Conservation (phyloP, 2,797 vertebrate genomes). For the Clarias platycephalus region DNA sequence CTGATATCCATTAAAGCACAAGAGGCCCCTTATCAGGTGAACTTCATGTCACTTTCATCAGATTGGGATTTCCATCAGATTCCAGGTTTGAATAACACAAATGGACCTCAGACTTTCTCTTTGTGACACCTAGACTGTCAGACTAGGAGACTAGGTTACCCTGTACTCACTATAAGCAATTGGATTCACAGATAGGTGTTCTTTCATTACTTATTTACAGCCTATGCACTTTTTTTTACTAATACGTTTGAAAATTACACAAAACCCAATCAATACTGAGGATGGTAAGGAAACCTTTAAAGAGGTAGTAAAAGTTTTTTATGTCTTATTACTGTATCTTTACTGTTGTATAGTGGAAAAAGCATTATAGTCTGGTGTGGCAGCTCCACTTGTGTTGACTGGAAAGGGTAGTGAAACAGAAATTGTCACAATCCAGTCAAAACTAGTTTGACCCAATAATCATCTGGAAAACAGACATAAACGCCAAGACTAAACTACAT, state of each 20-base stretch:
- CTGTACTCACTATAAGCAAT: not conserved
- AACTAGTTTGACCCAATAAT: not conserved
- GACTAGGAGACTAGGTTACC: not conserved
- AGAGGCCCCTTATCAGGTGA: not conserved
- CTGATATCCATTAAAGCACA: not conserved
- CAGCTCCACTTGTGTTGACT: not conserved
- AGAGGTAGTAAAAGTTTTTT: not conserved
- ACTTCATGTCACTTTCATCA: not conserved
- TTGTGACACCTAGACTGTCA: not conserved
- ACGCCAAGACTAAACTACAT: not conserved
- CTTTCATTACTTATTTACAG: not conserved
- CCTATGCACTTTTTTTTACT: not conserved
- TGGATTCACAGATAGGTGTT: not conserved
- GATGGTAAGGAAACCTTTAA: not conserved
- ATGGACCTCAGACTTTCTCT: not conserved
- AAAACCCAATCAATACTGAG: not conserved
- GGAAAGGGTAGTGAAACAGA: not conserved
- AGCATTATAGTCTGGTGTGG: not conserved
- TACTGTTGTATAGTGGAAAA: no score
- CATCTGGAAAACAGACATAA: not conserved
- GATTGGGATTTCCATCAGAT: not conserved
- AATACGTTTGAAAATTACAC: not conserved
- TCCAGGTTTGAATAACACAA: not conserved
- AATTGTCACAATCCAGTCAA: not conserved
- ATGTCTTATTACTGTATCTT: not conserved